A percentile compares a stretch with the other conserved stretches of the same genome.
phyloP scores from a whole-genome alignment of 35 echinoderm and acorn worm genomes.

The Ptychodera flava region DNA sequence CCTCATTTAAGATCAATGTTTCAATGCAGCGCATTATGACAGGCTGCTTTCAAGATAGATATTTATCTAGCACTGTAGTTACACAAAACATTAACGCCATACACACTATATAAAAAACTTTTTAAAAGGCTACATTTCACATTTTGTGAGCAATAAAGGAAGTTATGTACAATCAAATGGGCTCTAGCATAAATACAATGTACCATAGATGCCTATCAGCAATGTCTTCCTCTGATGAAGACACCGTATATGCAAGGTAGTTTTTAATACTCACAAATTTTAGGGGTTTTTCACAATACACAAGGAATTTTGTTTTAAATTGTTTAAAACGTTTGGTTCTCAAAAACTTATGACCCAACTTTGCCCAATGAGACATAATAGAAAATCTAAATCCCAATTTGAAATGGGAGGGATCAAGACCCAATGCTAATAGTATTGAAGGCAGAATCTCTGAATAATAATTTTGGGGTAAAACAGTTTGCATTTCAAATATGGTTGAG shows the following conservation, averaged over 20 bases:
- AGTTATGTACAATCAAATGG: neutral
- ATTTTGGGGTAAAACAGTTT: too few species aligned
- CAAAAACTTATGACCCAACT: too few species aligned
- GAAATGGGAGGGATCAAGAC: too few species aligned
- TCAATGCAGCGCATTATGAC: neutral
- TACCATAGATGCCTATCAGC: neutral
- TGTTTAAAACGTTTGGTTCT: too few species aligned
- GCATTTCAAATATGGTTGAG: too few species aligned
- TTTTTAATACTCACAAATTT: neutral
- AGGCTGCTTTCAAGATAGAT: neutral
- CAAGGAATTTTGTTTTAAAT: too few species aligned
- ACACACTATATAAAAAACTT: neutral
- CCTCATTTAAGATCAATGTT: neutral
- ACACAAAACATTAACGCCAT: neutral
- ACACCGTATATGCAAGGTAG: neutral
- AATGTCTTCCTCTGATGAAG: neutral
- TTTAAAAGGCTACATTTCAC: neutral
- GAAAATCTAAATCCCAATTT: too few species aligned
- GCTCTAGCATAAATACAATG: neutral
- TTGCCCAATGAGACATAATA: too few species aligned
- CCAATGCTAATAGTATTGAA: too few species aligned
- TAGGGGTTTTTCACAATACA: neutral
- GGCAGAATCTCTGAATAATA: too few species aligned
- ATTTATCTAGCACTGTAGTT: neutral
- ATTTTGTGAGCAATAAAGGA: neutral